phyloP scores from a whole-genome alignment of 2,797 vertebrate genomes.

The Anas acuta region DNA sequence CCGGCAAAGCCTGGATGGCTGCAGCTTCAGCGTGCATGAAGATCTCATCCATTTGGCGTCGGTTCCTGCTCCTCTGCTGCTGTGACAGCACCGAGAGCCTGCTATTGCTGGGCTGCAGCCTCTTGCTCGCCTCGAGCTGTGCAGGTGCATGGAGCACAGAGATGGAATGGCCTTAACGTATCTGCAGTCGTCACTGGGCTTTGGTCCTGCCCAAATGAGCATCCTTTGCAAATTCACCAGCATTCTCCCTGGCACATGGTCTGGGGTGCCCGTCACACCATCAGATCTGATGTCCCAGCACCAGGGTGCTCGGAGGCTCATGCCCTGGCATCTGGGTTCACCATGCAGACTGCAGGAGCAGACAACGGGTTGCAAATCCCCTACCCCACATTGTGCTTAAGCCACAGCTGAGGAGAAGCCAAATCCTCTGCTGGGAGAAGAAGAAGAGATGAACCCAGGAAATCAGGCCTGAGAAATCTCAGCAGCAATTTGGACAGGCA shows the following conservation, averaged over 20 bases:
- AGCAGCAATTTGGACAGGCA: accelerated
- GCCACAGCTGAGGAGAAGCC: background rate
- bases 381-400: background rate
- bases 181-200: background rate
- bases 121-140: background rate
- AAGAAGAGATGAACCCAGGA: background rate
- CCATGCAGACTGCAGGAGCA: background rate
- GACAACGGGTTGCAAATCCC: background rate
- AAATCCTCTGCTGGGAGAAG: background rate
- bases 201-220: background rate
- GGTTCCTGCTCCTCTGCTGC: background rate
- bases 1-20: background rate
- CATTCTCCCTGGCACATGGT: accelerated
- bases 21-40: background rate
- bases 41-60: background rate
- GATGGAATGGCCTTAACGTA: accelerated
- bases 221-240: background rate
- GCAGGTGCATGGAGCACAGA: background rate
- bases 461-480: background rate
- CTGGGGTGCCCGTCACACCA: background rate
- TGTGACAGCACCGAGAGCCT: accelerated
- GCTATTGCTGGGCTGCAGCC: background rate
- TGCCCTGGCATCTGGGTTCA: background rate
- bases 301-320: background rate
- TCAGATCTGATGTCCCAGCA: background rate